A percentile compares a stretch with the other conserved stretches of the same genome.
Conservation (phyloP, 2,113 vertebrate species). For the Hystrix brachyura region DNA sequence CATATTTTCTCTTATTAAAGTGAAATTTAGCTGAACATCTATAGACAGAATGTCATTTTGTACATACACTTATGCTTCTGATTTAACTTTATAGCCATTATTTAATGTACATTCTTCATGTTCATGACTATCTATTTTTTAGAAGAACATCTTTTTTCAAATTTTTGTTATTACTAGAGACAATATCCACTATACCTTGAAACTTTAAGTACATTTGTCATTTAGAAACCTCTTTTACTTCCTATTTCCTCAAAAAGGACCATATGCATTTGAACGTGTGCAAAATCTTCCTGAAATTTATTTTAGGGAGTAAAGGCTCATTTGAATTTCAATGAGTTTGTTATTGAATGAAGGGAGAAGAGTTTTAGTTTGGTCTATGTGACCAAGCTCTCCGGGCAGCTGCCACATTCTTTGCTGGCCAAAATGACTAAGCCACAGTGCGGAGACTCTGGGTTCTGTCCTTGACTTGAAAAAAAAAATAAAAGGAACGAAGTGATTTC, state of each 20-base stretch:
- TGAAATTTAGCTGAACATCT: conserved; percentile 8
- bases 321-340: conserved; percentile 57
- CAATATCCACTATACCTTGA: not conserved
- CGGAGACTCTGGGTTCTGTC: not conserved
- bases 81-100: not conserved
- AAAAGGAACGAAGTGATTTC: not conserved
- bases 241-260: conserved; percentile 12
- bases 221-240: conserved; percentile 35
- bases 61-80: not conserved
- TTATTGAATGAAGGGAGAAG: conserved; percentile 41
- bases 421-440: not conserved
- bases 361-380: not conserved
- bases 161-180: not conserved
- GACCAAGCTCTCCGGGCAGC: not conserved
- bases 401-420: not conserved
- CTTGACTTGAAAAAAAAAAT: not conserved
- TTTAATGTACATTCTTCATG: not conserved
- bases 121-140: conserved; percentile 6
- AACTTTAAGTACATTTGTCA: not conserved
- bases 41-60: not conserved
- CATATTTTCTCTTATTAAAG: not conserved
- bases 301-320: conserved; percentile 28
- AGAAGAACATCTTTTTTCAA: not conserved
- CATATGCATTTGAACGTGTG: not conserved
- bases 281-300: conserved; percentile 33